Conservation (phyloP, 2,888 invertebrate genomes). For the Lymantria monacha region DNA sequence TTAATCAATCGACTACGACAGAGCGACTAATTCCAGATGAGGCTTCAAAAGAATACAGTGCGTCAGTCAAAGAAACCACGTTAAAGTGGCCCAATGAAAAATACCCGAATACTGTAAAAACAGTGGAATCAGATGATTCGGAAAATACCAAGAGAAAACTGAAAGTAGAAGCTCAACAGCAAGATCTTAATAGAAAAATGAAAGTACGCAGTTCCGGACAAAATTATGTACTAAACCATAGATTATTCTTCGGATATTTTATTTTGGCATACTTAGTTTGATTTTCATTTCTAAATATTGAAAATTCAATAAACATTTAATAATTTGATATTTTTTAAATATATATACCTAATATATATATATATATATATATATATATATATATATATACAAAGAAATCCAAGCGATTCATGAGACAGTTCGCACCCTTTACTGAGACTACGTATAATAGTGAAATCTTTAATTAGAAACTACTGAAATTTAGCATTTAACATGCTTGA, state of each 20-base stretch:
- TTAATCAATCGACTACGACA: neutral
- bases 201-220: constrained; percentile 23
- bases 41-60: neutral
- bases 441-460: too few species aligned
- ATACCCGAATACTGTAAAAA: constrained; percentile 32
- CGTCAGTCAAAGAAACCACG: constrained; percentile 1
- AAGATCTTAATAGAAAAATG: constrained; percentile 4
- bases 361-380: too few species aligned
- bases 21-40: constrained; percentile 2
- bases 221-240: constrained; percentile 27
- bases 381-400: too few species aligned
- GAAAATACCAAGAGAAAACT: constrained; percentile 28
- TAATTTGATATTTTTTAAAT: too few species aligned
- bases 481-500: too few species aligned
- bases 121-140: constrained; percentile 22
- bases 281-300: constrained; percentile 26
- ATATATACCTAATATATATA: too few species aligned
- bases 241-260: constrained; percentile 35
- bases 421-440: too few species aligned
- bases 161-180: constrained; percentile 42
- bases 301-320: too few species aligned
- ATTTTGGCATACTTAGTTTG: constrained; percentile 41
- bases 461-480: too few species aligned
- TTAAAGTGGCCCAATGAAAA: neutral
- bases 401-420: too few species aligned